Evolutionary conservation across 2,113 vertebrate species (phyloP), one percentile per base, ranked within the genome.

Genomic region (Tenebrosternarchus preto): DNA sequence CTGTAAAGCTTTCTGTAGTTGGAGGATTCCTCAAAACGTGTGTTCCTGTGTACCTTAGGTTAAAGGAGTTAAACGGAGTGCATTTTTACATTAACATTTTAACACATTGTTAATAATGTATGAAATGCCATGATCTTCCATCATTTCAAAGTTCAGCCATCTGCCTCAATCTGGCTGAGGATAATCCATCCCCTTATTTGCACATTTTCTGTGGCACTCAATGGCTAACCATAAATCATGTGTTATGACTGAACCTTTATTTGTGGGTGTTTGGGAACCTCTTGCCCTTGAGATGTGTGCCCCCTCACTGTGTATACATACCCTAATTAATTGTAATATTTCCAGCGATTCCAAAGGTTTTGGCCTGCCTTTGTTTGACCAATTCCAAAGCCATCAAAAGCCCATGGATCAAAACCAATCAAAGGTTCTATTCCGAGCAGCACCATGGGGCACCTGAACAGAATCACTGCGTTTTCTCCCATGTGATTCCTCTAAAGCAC

Each of bases 381-480:
- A 73, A 24, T 83, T 79, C 59, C 75, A 78, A 43, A 80, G 80
- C 81, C 85, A 87, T 91, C 88, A 90, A 90, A 90, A 83, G 80
- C 66, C 80, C 66, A 50, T 63, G 80, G 80, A 90, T 92, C 86
- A 91, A 90, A 89, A 80, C 81, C 86, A 72, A 73, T 87, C 56
- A 60, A 81, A 59, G 36, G 74, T 78, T 77, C 84, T 80, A 84
- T 85, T 84, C 80, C 50, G 83, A 86, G 85, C 77, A 78, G 55
- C 50, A 20, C 46, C 22, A 59, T 71, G 71, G 73, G 72, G 82
- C 71, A 68, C 83, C 81, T 71, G 68, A 80, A 80, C 76, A 73
- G 78, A 64, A 69, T 80, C 63, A 9, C 39, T 77, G 60, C 84
- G 82, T 87, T 50, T 72, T 76, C 83, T 76, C 39, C 83, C 66